Evolutionary conservation across 2,888 invertebrate genomes (phyloP).

Genomic region (Drosophila cracens): DNA sequence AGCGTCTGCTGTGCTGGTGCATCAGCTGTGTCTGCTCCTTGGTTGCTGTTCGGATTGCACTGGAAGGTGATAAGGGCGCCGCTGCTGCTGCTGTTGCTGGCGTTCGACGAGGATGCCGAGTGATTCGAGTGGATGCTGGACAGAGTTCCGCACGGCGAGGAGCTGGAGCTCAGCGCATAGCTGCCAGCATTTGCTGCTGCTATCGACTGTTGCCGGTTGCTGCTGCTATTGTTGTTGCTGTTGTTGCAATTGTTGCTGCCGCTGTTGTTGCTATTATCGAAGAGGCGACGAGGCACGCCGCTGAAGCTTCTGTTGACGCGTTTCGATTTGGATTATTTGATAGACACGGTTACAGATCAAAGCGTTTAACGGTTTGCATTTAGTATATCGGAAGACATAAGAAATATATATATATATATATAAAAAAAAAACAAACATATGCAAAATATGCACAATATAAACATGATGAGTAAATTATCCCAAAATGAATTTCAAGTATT

Average conservation of each 20-base stretch:
- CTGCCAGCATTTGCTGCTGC: constrained; percentile 11
- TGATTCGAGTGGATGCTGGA: constrained; percentile 82
- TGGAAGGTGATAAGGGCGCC: constrained; percentile 83
- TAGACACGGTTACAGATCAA: constrained; percentile 58
- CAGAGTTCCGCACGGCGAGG: constrained; percentile 81
- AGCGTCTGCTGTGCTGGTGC: constrained; percentile 37
- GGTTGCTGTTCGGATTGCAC: constrained; percentile 65
- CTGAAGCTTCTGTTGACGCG: constrained; percentile 82
- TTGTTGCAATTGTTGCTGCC: constrained; percentile 37
- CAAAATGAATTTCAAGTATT: constrained; percentile 26
- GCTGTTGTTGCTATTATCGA: constrained; percentile 71
- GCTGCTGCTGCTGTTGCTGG: constrained; percentile 83
- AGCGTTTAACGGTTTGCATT: constrained; percentile 35
- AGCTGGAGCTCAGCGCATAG: constrained; percentile 57
- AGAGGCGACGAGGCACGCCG: constrained; percentile 85
- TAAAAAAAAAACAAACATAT: constrained; percentile 46
- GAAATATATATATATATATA: constrained; percentile 36
- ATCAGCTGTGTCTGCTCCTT: constrained; percentile 55
- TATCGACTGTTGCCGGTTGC: constrained; percentile 11
- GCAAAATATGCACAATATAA: constrained; percentile 53
- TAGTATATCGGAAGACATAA: constrained; percentile 47
- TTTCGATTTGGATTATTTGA: constrained; percentile 33
- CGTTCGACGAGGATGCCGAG: constrained; percentile 80
- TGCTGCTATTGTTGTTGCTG: constrained; percentile 32
- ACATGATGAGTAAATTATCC: constrained; percentile 34